Evolutionary conservation across 2,888 invertebrate genomes (phyloP).

Genomic region (Thyatira batis): DNA sequence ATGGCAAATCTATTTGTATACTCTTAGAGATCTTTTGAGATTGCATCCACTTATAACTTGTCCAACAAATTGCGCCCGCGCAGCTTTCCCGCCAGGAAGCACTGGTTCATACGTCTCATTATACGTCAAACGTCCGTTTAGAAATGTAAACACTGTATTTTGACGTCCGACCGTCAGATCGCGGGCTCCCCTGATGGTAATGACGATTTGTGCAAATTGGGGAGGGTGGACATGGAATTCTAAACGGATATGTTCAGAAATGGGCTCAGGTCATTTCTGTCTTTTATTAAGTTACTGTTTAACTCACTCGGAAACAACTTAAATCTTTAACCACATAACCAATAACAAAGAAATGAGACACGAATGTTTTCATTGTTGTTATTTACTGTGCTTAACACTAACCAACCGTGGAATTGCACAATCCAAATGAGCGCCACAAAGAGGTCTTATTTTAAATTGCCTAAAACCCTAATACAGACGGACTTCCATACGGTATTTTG

Average conservation of each 20-base stretch:
- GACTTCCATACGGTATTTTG: no score
- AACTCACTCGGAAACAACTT: no score
- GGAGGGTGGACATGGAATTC: conserved; percentile 10
- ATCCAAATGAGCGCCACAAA: no score
- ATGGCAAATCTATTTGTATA: conserved; percentile 35
- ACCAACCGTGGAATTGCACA: no score
- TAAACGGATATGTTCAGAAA: conserved; percentile 12
- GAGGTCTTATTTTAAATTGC: no score
- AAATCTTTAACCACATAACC: no score
- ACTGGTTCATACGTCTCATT: conserved; percentile 34
- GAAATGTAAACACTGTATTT: conserved; percentile 43
- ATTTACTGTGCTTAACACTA: no score
- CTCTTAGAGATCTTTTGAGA: conserved; percentile 30
- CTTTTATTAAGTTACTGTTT: no score
- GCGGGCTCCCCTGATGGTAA: conserved; percentile 24
- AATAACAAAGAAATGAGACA: no score
- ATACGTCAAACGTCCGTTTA: conserved; percentile 34
- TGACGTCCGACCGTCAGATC: conserved; percentile 14
- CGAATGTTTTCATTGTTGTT: no score
- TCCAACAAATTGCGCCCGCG: conserved; percentile 42
- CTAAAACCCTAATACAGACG: no score
- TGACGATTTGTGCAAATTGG: conserved; percentile 34
- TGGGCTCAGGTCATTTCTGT: no score
- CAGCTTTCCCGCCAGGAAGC: conserved; percentile 45
- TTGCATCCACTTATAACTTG: conserved; percentile 34